phyloP scores from a whole-genome alignment of 2,113 vertebrate genomes.

The Sporophila hypoxantha region DNA sequence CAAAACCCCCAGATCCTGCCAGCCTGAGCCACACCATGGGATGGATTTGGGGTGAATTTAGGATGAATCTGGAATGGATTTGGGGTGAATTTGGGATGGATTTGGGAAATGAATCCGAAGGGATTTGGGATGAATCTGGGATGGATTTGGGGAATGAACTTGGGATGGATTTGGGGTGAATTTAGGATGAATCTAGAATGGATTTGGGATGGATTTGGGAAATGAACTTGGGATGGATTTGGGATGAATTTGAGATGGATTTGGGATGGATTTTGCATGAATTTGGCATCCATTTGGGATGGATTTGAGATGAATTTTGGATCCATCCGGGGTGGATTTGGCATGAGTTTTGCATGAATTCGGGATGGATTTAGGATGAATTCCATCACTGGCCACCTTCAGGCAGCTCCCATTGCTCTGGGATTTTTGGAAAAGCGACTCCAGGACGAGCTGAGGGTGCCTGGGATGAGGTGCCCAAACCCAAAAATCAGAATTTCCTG shows the following conservation, averaged over 20 bases:
- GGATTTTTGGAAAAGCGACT: neutral
- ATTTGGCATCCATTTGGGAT: neutral
- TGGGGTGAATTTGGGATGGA: no score
- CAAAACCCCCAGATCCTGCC: neutral
- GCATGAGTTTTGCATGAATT: no score
- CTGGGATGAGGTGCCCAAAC: neutral
- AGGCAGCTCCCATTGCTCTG: neutral
- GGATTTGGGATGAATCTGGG: no score
- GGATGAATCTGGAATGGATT: no score
- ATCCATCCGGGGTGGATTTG: neutral
- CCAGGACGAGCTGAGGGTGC: fast-evolving
- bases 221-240: neutral
- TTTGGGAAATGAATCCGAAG: no score
- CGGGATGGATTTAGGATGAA: neutral
- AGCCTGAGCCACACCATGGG: neutral
- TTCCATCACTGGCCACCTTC: fast-evolving
- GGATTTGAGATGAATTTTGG: neutral
- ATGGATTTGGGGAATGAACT: neutral
- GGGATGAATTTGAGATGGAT: no score
- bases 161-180: neutral
- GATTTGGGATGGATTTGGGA: neutral
- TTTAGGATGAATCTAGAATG: no score
- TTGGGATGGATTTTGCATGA: neutral
- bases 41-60: no score
- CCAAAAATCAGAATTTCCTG: neutral